Conservation (phyloP, 2,888 invertebrate genomes). For the Machimus rusticus region DNA sequence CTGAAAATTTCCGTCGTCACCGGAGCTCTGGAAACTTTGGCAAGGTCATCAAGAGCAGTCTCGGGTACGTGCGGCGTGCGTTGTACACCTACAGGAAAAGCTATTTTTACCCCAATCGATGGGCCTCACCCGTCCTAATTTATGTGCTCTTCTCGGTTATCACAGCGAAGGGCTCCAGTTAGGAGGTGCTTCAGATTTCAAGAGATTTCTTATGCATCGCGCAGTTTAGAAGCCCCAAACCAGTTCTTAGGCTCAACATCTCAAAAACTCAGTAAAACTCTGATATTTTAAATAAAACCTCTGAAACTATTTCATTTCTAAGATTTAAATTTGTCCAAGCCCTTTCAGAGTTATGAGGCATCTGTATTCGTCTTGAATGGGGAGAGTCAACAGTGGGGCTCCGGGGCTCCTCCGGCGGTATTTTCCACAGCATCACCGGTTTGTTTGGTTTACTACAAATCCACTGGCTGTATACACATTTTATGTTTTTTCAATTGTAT, state of each 20-base stretch:
- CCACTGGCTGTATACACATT: not conserved
- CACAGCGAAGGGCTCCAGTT: not conserved
- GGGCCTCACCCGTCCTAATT: not conserved
- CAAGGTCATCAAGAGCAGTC: not conserved
- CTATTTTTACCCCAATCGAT: not conserved
- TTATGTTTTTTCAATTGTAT: not conserved
- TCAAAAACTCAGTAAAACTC: not conserved
- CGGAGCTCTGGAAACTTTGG: not conserved
- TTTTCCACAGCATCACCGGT: not conserved
- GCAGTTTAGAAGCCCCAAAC: not conserved
- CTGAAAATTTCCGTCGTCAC: not conserved
- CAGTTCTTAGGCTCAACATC: not conserved
- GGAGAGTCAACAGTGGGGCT: not conserved
- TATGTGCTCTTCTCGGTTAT: not conserved
- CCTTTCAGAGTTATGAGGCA: not conserved
- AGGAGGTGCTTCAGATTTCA: not conserved
- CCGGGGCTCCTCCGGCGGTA: not conserved
- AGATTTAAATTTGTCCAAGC: not conserved
- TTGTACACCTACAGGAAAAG: not conserved
- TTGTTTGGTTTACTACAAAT: not conserved
- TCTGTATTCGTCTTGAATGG: not conserved
- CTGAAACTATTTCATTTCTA: not conserved
- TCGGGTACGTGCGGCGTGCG: not conserved
- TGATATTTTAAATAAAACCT: too few relatives aligned
- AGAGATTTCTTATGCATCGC: not conserved